Conservation (phyloP, 2,113 vertebrate species). For the Centropus unirufus region DNA sequence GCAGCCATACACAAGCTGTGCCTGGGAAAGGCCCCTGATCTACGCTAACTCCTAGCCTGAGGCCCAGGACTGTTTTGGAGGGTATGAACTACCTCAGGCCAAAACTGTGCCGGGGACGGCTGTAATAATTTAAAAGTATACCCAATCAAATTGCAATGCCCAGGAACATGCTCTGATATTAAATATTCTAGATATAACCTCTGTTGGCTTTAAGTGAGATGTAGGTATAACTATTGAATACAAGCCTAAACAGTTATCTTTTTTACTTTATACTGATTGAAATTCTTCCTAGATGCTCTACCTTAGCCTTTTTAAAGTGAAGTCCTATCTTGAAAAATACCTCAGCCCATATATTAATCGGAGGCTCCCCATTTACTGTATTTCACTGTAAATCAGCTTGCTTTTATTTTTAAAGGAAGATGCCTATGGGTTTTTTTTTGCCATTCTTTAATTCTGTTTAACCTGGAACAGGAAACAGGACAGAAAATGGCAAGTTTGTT, state of each 20-base stretch:
- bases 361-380: background rate
- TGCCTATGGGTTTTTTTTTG: background rate
- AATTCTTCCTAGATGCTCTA: background rate
- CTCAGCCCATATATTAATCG: background rate
- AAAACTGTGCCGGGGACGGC: background rate
- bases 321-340: background rate
- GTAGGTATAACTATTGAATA: background rate
- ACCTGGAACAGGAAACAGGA: background rate
- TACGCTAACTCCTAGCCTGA: background rate
- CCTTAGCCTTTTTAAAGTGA: background rate
- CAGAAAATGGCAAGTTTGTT: background rate
- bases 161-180: background rate
- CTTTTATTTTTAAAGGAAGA: background rate
- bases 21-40: background rate
- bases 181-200: background rate
- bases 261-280: background rate
- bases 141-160: background rate
- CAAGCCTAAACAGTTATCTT: background rate
- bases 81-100: rapidly evolving
- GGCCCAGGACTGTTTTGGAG: rapidly evolving
- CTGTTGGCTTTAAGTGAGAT: background rate
- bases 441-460: background rate
- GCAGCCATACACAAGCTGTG: background rate
- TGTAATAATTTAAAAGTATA: background rate
- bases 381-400: background rate